Evolutionary conservation across 2,888 invertebrate species (phyloP), one percentile per base, ranked within the genome.

Genomic region (Meteorus colon): DNA sequence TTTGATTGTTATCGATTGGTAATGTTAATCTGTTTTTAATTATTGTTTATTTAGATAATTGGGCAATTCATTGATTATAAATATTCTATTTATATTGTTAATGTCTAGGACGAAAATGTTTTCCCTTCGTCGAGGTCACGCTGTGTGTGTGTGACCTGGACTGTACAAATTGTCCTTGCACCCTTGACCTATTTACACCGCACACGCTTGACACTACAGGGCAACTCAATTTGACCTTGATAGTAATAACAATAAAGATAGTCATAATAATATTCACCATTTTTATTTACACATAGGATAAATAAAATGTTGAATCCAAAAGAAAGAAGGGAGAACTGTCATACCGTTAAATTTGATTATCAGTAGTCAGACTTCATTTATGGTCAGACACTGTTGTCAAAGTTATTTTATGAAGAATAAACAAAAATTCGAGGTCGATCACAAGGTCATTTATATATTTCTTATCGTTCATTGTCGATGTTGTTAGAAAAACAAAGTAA

Each of bases 131-230:
- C 70, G 70, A 70, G 70, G 70, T 71, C 66, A 41, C 24, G 29
- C 24, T 27, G 60, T 24, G 24, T 24, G 24, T 24, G 24, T 24
- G 24, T 74, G 70, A 62, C 88, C 87, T 78, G 85, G 82, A 85
- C 84, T 82, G 37, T 65, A 65, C 73, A 69, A 24, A 81, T 82
- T 84, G 87, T 89, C 87, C 88, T 88, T 88, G 88, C 84, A 85
- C 87, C 84, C 82, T 74, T 85, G 86, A 84, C 89, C 88, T 78
- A 86, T 77, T 87, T 89, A 84, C 74, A 75, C 74, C 77, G 77
- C 55, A 55, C 55, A 24, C 19, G 55, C 19, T 19, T 55, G 55
- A n/a, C 48, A n/a, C 48, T n/a, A 48, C 14, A n/a, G n/a, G n/a
- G n/a, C 1, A 48, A 48, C 16, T 45, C 14, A n/a, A 5, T 48